Percentiles rank a stretch among this genome's conserved stretches.
Conservation (phyloP, 1,140 invertebrate species). For the Atopsyche davidsoni region DNA sequence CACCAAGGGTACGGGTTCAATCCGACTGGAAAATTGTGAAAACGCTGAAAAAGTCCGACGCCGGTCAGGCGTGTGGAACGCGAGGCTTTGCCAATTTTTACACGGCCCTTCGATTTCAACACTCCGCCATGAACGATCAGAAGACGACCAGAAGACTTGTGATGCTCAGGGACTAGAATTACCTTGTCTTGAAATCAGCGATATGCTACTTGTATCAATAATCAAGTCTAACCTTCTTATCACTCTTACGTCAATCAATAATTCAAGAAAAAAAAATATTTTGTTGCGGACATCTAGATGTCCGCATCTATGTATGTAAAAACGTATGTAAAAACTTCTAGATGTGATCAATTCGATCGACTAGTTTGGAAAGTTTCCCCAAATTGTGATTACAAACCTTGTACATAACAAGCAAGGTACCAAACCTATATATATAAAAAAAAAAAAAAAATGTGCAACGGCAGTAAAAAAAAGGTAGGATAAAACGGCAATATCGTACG, state of each 20-base stretch:
- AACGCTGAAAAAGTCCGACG: no score
- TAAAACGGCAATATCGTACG: no score
- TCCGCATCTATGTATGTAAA: slow-evolving; percentile 1
- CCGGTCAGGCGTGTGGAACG: no score
- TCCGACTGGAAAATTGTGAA: no score
- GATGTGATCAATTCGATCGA: no score
- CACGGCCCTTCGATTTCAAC: not conserved
- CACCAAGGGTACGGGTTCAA: no score
- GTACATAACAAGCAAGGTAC: no score
- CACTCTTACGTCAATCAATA: not conserved
- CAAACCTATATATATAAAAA: slow-evolving; percentile 3
- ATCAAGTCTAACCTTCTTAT: no score
- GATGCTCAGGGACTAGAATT: not conserved
- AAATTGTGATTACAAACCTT: not conserved
- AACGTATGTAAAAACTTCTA: not conserved
- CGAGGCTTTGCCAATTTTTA: no score
- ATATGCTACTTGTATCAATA: not conserved
- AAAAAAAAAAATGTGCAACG: no score
- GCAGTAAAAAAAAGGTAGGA: no score
- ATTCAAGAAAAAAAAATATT: not conserved
- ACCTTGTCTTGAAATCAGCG: not conserved
- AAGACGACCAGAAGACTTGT: not conserved
- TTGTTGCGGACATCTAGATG: not conserved
- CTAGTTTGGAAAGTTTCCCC: slow-evolving; percentile 2
- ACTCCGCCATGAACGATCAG: slow-evolving; percentile 1